phyloP scores from a whole-genome alignment of 2,797 vertebrate species.

The Acrossocheilus wenchowensis region DNA sequence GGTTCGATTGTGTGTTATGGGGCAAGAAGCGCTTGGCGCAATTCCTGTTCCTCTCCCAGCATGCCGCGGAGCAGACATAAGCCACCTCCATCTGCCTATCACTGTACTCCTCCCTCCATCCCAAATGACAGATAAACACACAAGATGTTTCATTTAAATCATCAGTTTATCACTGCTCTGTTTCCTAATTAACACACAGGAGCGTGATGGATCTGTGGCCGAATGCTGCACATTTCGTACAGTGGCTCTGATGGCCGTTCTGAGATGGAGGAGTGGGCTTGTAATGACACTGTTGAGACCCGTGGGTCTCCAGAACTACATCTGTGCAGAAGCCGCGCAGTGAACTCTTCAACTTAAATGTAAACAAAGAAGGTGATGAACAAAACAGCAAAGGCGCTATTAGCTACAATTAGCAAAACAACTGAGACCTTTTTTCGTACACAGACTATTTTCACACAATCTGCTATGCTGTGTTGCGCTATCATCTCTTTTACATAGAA shows the following conservation, averaged over 20 bases:
- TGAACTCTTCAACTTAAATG: constrained; percentile 49
- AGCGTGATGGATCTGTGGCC: constrained; percentile 27
- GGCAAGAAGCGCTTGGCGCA: constrained; percentile 66
- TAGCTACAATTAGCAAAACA: constrained; percentile 21
- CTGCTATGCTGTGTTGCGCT: neutral
- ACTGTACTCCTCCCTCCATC: constrained; percentile 77
- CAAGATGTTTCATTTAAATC: constrained; percentile 73
- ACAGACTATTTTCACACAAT: neutral
- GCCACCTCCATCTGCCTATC: constrained; percentile 82
- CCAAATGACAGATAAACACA: constrained; percentile 74
- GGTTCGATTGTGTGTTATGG: constrained; percentile 56
- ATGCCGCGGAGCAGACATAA: constrained; percentile 81
- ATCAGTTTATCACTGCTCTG: constrained; percentile 63
- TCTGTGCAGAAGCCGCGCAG: neutral
- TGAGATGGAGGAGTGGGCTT: constrained; percentile 5
- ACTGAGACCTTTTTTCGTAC: neutral
- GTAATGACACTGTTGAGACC: constrained; percentile 41
- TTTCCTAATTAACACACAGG: constrained; percentile 66
- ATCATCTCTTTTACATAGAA: neutral
- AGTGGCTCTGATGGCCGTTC: constrained; percentile 24
- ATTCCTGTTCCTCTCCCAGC: constrained; percentile 77
- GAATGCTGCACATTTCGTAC: constrained; percentile 12
- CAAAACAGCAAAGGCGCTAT: constrained; percentile 19
- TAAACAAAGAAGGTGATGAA: constrained; percentile 27
- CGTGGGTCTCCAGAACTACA: constrained; percentile 14